phyloP scores from a whole-genome alignment of 2,888 invertebrate genomes.

The Plebejus anna region DNA sequence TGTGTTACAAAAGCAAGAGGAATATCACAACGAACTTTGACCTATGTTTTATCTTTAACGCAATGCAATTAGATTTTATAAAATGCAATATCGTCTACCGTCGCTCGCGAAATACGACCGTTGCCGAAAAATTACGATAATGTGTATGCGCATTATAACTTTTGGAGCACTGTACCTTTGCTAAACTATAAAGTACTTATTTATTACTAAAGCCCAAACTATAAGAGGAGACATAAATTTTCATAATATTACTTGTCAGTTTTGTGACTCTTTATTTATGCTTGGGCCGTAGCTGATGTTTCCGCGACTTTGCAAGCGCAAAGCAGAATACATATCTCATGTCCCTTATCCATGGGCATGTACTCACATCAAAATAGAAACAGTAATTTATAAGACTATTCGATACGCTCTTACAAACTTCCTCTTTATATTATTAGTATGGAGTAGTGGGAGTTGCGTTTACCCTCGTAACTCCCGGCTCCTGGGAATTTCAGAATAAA shows the following conservation, averaged over 20 bases:
- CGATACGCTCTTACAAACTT: background rate
- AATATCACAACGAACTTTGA: too few species aligned
- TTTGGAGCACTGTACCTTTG: background rate
- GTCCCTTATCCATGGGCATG: background rate
- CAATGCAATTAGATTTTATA: too few species aligned
- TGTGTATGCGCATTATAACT: too few species aligned
- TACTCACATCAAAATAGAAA: background rate
- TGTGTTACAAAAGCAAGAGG: too few species aligned
- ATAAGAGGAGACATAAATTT: background rate
- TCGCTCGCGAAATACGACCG: too few species aligned
- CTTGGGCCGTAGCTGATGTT: too few species aligned
- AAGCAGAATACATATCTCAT: background rate
- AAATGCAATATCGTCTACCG: too few species aligned
- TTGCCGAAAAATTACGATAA: too few species aligned
- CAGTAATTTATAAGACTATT: too few species aligned
- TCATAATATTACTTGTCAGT: background rate
- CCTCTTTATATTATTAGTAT: background rate
- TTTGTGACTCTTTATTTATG: background rate
- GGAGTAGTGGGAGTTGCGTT: background rate
- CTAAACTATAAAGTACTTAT: background rate
- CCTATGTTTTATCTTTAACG: too few species aligned
- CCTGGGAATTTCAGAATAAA: slow-evolving; percentile 5
- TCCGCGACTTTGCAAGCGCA: background rate
- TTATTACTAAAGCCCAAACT: background rate
- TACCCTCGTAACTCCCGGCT: background rate